A percentile compares a stretch with the other conserved stretches of the same genome.
phyloP scores from a whole-genome alignment of 2,888 invertebrate genomes.

The Erpobdella octoculata region DNA sequence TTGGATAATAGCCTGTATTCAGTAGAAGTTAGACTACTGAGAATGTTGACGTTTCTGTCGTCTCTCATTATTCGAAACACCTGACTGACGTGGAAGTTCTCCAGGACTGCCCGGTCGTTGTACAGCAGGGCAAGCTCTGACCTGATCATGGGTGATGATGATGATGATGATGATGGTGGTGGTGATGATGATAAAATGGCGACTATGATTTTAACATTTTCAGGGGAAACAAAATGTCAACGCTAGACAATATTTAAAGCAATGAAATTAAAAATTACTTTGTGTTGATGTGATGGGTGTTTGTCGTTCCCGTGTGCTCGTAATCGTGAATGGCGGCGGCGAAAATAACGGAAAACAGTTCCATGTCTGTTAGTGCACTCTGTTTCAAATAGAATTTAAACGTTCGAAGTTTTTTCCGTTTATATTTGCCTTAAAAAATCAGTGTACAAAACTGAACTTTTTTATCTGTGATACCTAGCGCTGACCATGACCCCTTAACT shows the following conservation, averaged over 20 bases:
- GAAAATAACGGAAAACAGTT: conserved; percentile 82
- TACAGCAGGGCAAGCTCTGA: conserved; percentile 84
- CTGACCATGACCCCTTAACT: too few relatives aligned
- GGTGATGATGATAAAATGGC: background rate
- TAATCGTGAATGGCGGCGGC: conserved; percentile 89
- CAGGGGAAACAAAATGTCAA: too few relatives aligned
- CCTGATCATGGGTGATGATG: conserved; percentile 41
- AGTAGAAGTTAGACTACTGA: conserved; percentile 76
- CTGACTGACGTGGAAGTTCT: conserved; percentile 79
- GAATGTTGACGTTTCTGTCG: conserved; percentile 70
- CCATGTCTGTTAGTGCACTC: conserved; percentile 82
- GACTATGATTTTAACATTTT: too few relatives aligned
- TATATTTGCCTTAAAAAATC: too few relatives aligned
- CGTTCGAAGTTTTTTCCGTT: too few relatives aligned
- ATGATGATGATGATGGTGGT: background rate
- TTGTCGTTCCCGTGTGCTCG: conserved; percentile 92
- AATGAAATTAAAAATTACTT: conserved; percentile 55
- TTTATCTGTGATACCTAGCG: too few relatives aligned
- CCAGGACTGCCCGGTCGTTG: conserved; percentile 81
- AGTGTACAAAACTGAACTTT: too few relatives aligned
- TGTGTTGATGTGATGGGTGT: conserved; percentile 93
- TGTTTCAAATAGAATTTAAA: too few relatives aligned
- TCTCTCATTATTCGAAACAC: conserved; percentile 79
- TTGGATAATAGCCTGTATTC: too few relatives aligned
- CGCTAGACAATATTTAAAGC: too few relatives aligned